Evolutionary conservation across 2,113 vertebrate genomes (phyloP).

Genomic region (Periophthalmodon schlosseri): DNA sequence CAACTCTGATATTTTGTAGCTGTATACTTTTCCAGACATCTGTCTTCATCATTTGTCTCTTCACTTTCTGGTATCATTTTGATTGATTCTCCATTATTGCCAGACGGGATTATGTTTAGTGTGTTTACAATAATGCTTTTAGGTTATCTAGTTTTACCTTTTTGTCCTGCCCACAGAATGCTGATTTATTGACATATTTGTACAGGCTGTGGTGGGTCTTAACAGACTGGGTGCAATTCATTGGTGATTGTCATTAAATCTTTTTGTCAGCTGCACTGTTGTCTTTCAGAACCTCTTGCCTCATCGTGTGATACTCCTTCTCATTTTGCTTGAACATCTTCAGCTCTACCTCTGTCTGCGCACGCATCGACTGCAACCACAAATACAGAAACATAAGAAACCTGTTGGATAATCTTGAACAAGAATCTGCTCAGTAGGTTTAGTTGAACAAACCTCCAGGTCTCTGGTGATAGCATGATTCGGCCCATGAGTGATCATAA

Average conservation of each 20-base stretch:
- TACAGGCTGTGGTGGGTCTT: not conserved
- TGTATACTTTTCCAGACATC: slow-evolving; percentile 7
- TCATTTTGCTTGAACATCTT: slow-evolving; percentile 88
- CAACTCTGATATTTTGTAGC: slow-evolving; percentile 18
- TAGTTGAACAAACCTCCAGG: slow-evolving; percentile 81
- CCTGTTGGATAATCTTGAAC: not conserved
- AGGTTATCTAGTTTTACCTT: not conserved
- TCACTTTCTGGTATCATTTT: not conserved
- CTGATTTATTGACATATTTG: not conserved
- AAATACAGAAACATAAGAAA: not conserved
- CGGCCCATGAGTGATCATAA: slow-evolving; percentile 91
- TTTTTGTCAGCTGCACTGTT: slow-evolving; percentile 65
- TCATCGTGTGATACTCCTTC: slow-evolving; percentile 83
- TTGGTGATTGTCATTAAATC: slow-evolving; percentile 63
- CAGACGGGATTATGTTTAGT: slow-evolving; percentile 22
- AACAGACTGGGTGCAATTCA: slow-evolving; percentile 5
- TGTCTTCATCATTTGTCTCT: slow-evolving; percentile 29
- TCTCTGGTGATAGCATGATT: slow-evolving; percentile 92
- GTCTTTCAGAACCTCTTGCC: slow-evolving; percentile 83
- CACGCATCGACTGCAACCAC: slow-evolving; percentile 82
- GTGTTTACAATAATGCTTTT: not conserved
- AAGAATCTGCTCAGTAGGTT: accelerated
- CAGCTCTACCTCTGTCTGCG: slow-evolving; percentile 92
- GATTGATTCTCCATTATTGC: slow-evolving; percentile 5
- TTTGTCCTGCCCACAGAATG: not conserved